Evolutionary conservation across 1,140 invertebrate genomes (phyloP).

Genomic region (Cydia strobilella): DNA sequence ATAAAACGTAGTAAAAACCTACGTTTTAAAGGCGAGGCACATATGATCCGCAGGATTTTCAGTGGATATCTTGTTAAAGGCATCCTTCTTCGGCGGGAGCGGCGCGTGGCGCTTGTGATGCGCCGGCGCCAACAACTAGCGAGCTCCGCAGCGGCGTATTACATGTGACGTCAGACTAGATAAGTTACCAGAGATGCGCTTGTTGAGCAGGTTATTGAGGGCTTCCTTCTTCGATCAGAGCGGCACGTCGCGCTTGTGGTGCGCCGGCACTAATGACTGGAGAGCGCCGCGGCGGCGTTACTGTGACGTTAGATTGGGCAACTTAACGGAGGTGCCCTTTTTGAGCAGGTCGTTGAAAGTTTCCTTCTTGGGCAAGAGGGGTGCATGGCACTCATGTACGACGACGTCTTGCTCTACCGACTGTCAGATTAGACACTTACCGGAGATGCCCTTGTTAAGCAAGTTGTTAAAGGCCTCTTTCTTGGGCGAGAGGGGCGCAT

Average conservation of each 20-base stretch:
- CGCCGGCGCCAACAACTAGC: slow-evolving; percentile 72
- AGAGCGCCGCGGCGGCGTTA: too few relatives aligned
- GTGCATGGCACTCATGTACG: too few relatives aligned
- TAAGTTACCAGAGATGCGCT: slow-evolving; percentile 62
- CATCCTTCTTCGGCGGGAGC: slow-evolving; percentile 82
- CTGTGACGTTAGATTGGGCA: too few relatives aligned
- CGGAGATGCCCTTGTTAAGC: slow-evolving; percentile 80
- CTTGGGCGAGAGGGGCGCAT: slow-evolving; percentile 79
- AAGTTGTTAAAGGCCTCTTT: slow-evolving; percentile 82
- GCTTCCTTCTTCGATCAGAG: slow-evolving; percentile 83
- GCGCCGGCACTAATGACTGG: too few relatives aligned
- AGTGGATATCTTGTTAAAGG: too few relatives aligned
- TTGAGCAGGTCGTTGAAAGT: slow-evolving; percentile 36
- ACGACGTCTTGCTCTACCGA: too few relatives aligned
- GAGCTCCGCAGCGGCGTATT: slow-evolving; percentile 74
- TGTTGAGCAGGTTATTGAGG: slow-evolving; percentile 81
- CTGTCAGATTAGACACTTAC: too few relatives aligned
- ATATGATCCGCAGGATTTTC: too few relatives aligned
- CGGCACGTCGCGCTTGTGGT: slow-evolving; percentile 57
- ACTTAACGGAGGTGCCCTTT: too few relatives aligned
- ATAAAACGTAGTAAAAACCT: too few relatives aligned
- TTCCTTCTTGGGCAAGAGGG: too few relatives aligned
- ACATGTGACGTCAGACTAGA: slow-evolving; percentile 45
- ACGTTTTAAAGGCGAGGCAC: too few relatives aligned
- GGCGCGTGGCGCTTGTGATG: slow-evolving; percentile 63